A percentile compares a stretch with the other conserved stretches of the same genome.
Evolutionary conservation across 1,140 invertebrate genomes (phyloP).

Genomic region (Orussus abietinus): DNA sequence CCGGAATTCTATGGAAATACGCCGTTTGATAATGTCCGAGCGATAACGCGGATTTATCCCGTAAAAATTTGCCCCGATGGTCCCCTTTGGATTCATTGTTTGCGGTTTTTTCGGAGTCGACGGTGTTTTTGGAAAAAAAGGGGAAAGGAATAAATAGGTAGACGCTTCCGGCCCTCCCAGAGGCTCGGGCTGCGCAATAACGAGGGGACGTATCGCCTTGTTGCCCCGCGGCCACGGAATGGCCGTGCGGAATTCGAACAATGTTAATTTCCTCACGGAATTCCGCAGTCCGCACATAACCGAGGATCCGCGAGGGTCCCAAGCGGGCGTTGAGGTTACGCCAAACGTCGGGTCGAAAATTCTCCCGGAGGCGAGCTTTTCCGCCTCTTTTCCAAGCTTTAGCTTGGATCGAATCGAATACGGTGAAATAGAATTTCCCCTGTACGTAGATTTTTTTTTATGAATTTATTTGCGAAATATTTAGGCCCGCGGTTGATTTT

Average conservation of each 20-base stretch:
- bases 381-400: too few relatives aligned
- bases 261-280: constrained; percentile 13
- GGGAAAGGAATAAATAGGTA: not conserved
- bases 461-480: constrained; percentile 3
- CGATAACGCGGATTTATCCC: too few relatives aligned
- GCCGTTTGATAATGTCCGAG: too few relatives aligned
- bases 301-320: constrained; percentile 1
- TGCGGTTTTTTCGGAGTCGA: not conserved
- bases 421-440: not conserved
- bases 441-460: not conserved
- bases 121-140: not conserved
- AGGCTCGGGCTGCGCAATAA: constrained; percentile 8
- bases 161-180: constrained; percentile 1
- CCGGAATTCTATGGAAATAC: too few relatives aligned
- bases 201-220: too few relatives aligned
- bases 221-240: too few relatives aligned
- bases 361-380: too few relatives aligned
- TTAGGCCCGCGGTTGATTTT: too few relatives aligned
- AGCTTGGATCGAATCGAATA: too few relatives aligned
- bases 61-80: too few relatives aligned
- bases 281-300: constrained; percentile 9
- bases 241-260: constrained; percentile 12
- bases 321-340: not conserved
- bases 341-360: not conserved
- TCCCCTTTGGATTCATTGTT: not conserved